Conservation (phyloP, 1,140 invertebrate genomes). For the Bombus confusus region DNA sequence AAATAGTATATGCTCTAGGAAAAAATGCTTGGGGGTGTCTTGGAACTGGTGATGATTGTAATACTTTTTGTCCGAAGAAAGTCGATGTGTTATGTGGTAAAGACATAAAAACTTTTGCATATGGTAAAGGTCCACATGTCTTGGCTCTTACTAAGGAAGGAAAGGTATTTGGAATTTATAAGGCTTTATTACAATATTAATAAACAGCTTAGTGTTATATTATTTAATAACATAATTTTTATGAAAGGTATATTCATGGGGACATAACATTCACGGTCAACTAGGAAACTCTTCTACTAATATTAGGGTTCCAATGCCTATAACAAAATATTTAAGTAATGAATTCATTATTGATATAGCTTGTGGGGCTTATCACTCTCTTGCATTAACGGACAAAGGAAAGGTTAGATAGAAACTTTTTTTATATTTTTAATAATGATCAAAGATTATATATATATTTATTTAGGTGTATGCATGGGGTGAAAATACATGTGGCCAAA, state of each 20-base stretch:
- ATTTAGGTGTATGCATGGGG: constrained; percentile 87
- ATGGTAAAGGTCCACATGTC: constrained; percentile 87
- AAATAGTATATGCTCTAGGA: constrained; percentile 86
- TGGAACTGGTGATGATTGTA: constrained; percentile 84
- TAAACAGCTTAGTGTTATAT: background rate
- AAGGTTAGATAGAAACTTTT: constrained; percentile 80
- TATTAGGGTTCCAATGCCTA: constrained; percentile 82
- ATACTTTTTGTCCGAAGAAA: constrained; percentile 84
- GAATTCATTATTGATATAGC: constrained; percentile 84
- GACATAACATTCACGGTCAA: constrained; percentile 86
- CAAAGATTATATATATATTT: background rate
- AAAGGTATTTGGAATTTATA: constrained; percentile 75
- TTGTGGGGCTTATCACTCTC: constrained; percentile 86
- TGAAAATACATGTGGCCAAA: constrained; percentile 87
- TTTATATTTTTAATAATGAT: background rate
- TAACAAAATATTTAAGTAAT: constrained; percentile 80
- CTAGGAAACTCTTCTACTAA: constrained; percentile 85
- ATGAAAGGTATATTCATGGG: constrained; percentile 85
- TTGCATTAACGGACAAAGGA: constrained; percentile 85
- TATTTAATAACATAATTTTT: background rate
- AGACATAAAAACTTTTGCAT: constrained; percentile 85
- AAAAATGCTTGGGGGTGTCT: constrained; percentile 85
- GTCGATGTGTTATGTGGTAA: constrained; percentile 85
- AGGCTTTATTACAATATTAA: background rate
- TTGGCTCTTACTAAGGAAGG: constrained; percentile 85